Evolutionary conservation across 2,888 invertebrate genomes (phyloP), one percentile per base, ranked within the genome.

Genomic region (Liodrosophila aerea): DNA sequence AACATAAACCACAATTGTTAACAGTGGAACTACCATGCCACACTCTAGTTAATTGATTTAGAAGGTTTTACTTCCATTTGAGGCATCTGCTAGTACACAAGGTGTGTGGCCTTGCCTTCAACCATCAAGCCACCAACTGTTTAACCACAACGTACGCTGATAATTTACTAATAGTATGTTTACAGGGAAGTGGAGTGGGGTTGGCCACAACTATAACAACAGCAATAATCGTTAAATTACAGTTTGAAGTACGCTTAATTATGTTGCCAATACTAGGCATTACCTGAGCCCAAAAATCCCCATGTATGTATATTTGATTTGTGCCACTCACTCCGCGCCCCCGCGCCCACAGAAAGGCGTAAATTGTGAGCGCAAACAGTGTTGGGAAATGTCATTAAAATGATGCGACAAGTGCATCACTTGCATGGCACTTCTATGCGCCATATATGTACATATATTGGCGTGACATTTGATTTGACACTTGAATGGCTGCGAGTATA

Each of bases 391-490:
- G 63, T 75, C 73, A 76, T 83, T 76, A 64, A 75, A 82, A 64
- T 74, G 59, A 54, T 57, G 65, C 77, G 59, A 54, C 51, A 57
- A 9, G 46, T 22, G 46, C 34, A 37, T n/a, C 41, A 41, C 22
- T 13, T 15, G 15, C 41, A 11, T 16, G n/a, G 31, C 70, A 45
- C 22, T 33, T 36, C 46, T 52, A 41, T 36, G 36, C 39, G 53
- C 61, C 40, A 41, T 49, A 40, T 33, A 5, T 9, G 4, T 9
- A 7, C 36, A 16, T 16, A n/a, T 9, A 22, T 18, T 18, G 9
- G 44, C 40, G 18, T 46, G 64, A 75, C 80, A 82, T 78, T 85
- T 65, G 83, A 82, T 81, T 81, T 82, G 76, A 83, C 83, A 85
- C 73, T 76, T 85, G 68, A 73, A 78, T 64, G 73, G 66, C 65